Percentiles rank a stretch among this genome's conserved stretches.
Evolutionary conservation across 2,113 vertebrate genomes (phyloP).

Genomic region (Probosciger aterrimus): DNA sequence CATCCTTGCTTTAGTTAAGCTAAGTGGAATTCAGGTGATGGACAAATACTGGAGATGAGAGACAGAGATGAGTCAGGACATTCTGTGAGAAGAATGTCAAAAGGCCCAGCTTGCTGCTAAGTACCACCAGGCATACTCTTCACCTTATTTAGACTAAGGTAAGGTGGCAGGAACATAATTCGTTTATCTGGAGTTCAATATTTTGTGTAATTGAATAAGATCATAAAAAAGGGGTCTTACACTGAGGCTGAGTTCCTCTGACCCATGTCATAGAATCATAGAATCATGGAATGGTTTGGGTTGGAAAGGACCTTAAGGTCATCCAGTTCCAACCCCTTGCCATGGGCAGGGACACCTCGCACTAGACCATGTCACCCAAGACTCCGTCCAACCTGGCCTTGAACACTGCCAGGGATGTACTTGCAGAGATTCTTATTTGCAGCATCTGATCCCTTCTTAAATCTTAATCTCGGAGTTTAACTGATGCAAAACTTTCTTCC

Average conservation of each 20-base stretch:
- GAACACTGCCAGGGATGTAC: neutral
- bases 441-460: neutral
- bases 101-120: neutral
- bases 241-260: neutral
- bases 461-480: neutral
- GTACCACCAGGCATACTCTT: neutral
- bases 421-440: neutral
- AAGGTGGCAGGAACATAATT: neutral
- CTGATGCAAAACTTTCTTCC: neutral
- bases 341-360: neutral
- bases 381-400: neutral
- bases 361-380: neutral
- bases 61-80: neutral
- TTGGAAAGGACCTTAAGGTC: neutral
- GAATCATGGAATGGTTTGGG: neutral
- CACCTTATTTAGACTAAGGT: neutral
- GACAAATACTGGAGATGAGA: neutral
- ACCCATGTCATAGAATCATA: neutral
- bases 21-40: neutral
- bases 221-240: neutral
- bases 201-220: neutral
- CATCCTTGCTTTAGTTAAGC: neutral
- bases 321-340: neutral
- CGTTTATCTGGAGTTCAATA: neutral
- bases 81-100: neutral